These are phyloP conservation scores for Xerus rutilus DNA, from an alignment of 2,797 vertebrate genomes.

Conservation along the genomic window DNA sequence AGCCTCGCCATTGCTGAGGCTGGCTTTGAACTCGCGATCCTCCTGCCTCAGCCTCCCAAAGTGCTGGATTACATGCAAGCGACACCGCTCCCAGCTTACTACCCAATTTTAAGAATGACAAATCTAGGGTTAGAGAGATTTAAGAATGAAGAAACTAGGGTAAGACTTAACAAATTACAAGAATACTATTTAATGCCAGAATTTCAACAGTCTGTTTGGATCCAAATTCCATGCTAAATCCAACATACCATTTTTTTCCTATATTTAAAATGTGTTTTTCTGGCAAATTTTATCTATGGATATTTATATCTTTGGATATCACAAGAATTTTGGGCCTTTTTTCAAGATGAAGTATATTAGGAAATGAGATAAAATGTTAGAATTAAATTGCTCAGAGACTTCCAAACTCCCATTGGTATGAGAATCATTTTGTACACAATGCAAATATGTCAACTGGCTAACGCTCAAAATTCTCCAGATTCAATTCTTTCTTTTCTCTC, in stretches of 20 bases:
- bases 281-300: slow-evolving; percentile 56
- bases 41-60: no score
- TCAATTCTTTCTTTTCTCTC: slow-evolving; percentile 62
- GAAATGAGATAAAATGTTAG: slow-evolving; percentile 70
- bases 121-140: background rate
- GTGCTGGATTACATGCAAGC: no score
- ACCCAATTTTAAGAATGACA: background rate
- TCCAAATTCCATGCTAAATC: background rate
- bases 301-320: slow-evolving; percentile 75
- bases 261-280: slow-evolving; percentile 50
- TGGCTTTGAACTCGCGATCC: no score
- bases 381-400: slow-evolving; percentile 74
- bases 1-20: no score
- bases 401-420: slow-evolving; percentile 64
- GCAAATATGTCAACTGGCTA: slow-evolving; percentile 76
- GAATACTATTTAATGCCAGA: slow-evolving; percentile 1
- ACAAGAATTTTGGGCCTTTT: slow-evolving; percentile 52
- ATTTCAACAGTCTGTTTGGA: slow-evolving; percentile 28
- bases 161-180: background rate
- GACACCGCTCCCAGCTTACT: no score
- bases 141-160: background rate
- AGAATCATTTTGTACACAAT: slow-evolving; percentile 67
- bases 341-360: slow-evolving; percentile 66
- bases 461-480: slow-evolving; percentile 48
- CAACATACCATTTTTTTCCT: background rate